Percentiles rank a stretch among this genome's conserved stretches.
Conservation (phyloP, 1,140 invertebrate species). For the Heterodera carotae region DNA sequence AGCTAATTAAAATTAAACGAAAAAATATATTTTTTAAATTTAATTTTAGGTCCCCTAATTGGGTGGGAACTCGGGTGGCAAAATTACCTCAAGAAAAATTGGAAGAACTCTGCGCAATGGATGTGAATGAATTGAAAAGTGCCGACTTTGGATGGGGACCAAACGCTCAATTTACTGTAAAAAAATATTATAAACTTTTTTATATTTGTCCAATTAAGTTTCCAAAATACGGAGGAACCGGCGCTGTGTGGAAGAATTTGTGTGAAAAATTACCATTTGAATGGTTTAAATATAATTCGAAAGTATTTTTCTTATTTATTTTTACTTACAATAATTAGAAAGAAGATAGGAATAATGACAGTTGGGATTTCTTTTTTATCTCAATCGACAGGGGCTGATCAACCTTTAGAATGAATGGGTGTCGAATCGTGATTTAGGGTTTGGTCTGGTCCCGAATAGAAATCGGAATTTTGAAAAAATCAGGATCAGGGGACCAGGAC, state of each 20-base stretch:
- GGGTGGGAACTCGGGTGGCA: conserved; percentile 64
- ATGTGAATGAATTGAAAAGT: conserved; percentile 57
- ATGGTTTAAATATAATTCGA: conserved; percentile 58
- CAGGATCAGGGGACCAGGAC: too few species aligned
- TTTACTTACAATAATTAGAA: too few species aligned
- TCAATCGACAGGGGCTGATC: too few species aligned
- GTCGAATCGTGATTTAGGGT: too few species aligned
- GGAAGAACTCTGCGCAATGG: conserved; percentile 60
- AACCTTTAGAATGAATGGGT: too few species aligned
- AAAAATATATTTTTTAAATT: not conserved
- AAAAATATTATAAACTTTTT: conserved; percentile 4
- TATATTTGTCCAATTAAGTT: conserved; percentile 37
- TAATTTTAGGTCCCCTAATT: conserved; percentile 46
- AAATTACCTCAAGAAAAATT: conserved; percentile 64
- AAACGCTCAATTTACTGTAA: conserved; percentile 53
- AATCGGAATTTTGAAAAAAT: too few species aligned
- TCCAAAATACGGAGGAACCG: conserved; percentile 65
- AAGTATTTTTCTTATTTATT: too few species aligned
- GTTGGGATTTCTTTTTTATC: too few species aligned
- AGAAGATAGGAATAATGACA: too few species aligned
- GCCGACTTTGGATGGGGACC: conserved; percentile 66
- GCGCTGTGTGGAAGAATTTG: conserved; percentile 64
- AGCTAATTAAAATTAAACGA: conserved; percentile 1
- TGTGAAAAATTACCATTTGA: conserved; percentile 56
- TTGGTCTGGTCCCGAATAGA: too few species aligned